phyloP scores from a whole-genome alignment of 2,797 vertebrate genomes.

The Glyptemys insculpta region DNA sequence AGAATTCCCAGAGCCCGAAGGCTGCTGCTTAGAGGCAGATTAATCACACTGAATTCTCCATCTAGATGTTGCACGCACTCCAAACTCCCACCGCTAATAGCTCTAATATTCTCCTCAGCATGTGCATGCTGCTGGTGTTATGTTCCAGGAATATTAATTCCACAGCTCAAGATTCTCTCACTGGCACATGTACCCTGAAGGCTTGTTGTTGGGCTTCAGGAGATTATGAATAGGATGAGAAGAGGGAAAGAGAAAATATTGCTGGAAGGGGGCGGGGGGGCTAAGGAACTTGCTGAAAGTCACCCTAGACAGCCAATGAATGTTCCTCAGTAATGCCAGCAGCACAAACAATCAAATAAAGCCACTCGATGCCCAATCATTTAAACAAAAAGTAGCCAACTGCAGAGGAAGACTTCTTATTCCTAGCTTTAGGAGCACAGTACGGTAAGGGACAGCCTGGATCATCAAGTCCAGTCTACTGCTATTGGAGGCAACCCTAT shows the following conservation, averaged over 20 bases:
- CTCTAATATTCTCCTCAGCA: slow-evolving; percentile 88
- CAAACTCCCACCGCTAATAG: slow-evolving; percentile 87
- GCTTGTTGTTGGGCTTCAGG: slow-evolving; percentile 62
- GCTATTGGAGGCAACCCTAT: neutral
- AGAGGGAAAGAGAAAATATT: slow-evolving; percentile 43
- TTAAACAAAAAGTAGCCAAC: slow-evolving; percentile 62
- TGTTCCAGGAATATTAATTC: slow-evolving; percentile 88
- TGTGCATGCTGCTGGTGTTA: slow-evolving; percentile 85
- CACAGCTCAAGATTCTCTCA: slow-evolving; percentile 77
- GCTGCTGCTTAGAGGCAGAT: slow-evolving; percentile 88
- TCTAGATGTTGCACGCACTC: slow-evolving; percentile 86
- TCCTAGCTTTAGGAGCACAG: slow-evolving; percentile 31
- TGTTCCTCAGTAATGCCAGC: slow-evolving; percentile 51
- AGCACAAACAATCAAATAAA: slow-evolving; percentile 44
- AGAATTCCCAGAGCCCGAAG: slow-evolving; percentile 83
- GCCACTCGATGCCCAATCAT: slow-evolving; percentile 56
- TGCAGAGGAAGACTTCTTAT: slow-evolving; percentile 22
- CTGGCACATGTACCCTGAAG: slow-evolving; percentile 81
- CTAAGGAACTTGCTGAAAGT: slow-evolving; percentile 64
- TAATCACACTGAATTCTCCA: slow-evolving; percentile 88
- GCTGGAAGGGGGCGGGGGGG: slow-evolving; percentile 44
- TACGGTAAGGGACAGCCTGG: neutral
- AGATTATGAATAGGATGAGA: slow-evolving; percentile 66
- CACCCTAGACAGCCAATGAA: slow-evolving; percentile 66
- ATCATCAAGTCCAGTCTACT: neutral